These are phyloP conservation scores for Platycheirus albimanus DNA, from an alignment of 2,888 invertebrate species.

Conservation along the genomic window DNA sequence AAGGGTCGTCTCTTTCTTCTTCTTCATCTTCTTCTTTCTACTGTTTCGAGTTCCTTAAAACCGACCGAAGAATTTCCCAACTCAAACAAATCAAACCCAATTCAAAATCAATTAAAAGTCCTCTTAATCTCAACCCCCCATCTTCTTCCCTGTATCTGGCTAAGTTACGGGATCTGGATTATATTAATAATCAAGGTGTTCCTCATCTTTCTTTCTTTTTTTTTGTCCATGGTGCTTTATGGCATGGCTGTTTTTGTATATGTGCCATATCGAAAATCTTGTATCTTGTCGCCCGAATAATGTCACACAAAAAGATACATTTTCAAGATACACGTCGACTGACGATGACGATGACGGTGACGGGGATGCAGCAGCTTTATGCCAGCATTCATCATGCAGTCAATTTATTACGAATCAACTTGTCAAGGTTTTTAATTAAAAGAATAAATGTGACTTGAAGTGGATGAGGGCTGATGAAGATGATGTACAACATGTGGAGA, in stretches of 20 bases:
- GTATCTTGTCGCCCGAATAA: slow-evolving; percentile 39
- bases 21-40: slow-evolving; percentile 6
- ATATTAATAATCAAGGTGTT: slow-evolving; percentile 61
- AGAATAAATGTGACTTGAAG: slow-evolving; percentile 27
- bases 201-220: not conserved
- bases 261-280: not conserved
- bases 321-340: slow-evolving; percentile 6
- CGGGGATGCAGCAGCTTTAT: slow-evolving; percentile 40
- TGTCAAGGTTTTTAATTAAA: slow-evolving; percentile 70
- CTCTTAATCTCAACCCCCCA: no score
- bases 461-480: slow-evolving; percentile 32
- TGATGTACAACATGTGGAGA: no score
- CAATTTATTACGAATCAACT: slow-evolving; percentile 71
- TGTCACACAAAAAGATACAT: slow-evolving; percentile 36
- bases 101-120: slow-evolving; percentile 70
- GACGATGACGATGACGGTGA: not conserved
- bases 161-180: slow-evolving; percentile 23
- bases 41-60: not conserved
- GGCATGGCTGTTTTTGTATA: no score
- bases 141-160: not conserved
- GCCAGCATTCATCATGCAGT: slow-evolving; percentile 57
- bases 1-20: slow-evolving; percentile 32
- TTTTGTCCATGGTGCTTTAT: no score
- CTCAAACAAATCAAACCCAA: slow-evolving; percentile 58
- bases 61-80: slow-evolving; percentile 16